Conservation (phyloP, 2,888 invertebrate species). For the Vesta saturnalis region DNA sequence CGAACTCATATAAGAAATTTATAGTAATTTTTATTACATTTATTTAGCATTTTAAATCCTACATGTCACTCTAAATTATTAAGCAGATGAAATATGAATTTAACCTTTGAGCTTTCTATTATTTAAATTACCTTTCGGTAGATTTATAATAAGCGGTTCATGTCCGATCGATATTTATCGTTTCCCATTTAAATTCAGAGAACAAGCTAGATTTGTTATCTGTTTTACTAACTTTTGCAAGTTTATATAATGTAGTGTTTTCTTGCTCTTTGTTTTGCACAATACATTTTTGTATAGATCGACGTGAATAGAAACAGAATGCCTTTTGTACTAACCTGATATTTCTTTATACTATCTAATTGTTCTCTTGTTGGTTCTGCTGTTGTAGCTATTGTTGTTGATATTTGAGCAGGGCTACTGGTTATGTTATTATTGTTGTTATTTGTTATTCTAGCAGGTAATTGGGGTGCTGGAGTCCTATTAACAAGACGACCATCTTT, state of each 20-base stretch:
- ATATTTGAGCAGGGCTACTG: conserved; percentile 50
- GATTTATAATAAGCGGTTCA: neutral
- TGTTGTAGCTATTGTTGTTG: conserved; percentile 63
- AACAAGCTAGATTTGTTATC: neutral
- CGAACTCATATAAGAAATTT: too few relatives aligned
- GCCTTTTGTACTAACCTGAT: conserved; percentile 89
- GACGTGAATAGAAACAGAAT: too few relatives aligned
- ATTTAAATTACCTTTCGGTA: neutral
- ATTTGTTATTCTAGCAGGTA: conserved; percentile 71
- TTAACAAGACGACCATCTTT: conserved; percentile 71
- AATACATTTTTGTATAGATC: too few relatives aligned
- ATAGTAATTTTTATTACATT: too few relatives aligned
- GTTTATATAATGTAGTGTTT: too few relatives aligned
- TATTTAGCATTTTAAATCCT: too few relatives aligned
- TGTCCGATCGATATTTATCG: neutral
- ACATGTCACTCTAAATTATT: neutral
- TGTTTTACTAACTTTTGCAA: too few relatives aligned
- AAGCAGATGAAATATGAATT: neutral
- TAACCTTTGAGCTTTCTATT: neutral
- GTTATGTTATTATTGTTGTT: conserved; percentile 62
- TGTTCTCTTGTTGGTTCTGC: conserved; percentile 84
- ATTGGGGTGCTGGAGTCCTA: conserved; percentile 73
- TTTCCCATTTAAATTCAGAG: neutral
- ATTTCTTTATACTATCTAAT: conserved; percentile 90
- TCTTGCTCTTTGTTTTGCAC: too few relatives aligned